Evolutionary conservation across 2,888 invertebrate genomes (phyloP).

Genomic region (Patella depressa): DNA sequence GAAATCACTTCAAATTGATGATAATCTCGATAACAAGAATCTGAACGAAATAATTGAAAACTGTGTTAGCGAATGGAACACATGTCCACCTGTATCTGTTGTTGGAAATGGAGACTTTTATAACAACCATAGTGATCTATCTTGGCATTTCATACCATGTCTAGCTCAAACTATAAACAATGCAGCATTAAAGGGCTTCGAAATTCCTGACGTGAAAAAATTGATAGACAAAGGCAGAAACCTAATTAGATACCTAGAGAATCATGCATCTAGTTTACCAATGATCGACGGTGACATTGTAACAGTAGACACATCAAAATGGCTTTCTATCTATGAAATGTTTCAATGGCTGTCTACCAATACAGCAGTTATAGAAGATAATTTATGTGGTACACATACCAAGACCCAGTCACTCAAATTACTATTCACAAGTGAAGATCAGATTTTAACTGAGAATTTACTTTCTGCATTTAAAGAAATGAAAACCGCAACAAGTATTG

Average conservation of each 20-base stretch:
- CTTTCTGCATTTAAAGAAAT: background rate
- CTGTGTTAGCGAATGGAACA: background rate
- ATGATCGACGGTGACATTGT: background rate
- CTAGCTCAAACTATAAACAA: background rate
- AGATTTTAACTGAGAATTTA: background rate
- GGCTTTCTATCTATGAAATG: slow-evolving; percentile 5
- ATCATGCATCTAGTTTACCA: background rate
- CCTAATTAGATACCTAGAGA: background rate
- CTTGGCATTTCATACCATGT: background rate
- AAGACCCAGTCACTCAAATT: background rate
- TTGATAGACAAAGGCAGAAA: background rate
- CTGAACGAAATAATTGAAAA: background rate
- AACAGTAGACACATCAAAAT: background rate
- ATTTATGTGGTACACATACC: background rate
- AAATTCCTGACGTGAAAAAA: background rate
- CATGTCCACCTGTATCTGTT: background rate
- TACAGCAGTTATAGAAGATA: slow-evolving; percentile 4
- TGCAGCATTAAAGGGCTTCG: background rate
- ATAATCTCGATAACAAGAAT: background rate
- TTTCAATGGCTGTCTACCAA: slow-evolving; percentile 1
- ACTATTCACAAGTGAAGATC: background rate
- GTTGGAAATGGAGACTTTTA: background rate
- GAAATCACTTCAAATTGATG: background rate
- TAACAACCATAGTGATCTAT: background rate
- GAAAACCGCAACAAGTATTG: background rate